Percentiles rank a stretch among this genome's conserved stretches.
Evolutionary conservation across 1,140 invertebrate genomes (phyloP).

Genomic region (Lasaia peninsularis): DNA sequence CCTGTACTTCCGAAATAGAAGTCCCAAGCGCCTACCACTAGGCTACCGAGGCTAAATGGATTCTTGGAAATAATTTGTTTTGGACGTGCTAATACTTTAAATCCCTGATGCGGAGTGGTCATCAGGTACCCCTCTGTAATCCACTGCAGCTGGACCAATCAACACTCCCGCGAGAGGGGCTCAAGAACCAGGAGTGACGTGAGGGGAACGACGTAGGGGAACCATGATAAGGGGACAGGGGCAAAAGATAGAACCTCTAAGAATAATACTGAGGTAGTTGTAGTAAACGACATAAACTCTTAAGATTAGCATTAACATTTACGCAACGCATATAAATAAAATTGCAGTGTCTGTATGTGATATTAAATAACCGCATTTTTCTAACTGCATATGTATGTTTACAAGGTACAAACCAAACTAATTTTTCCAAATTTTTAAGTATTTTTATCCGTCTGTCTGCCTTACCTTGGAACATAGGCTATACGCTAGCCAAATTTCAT

Average conservation of each 20-base stretch:
- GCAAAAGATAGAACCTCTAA: background rate
- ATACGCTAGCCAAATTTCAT: too few relatives aligned
- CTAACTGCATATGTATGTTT: too few relatives aligned
- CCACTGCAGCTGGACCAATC: constrained; percentile 63
- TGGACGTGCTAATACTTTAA: constrained; percentile 51
- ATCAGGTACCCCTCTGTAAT: constrained; percentile 55
- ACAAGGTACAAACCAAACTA: too few relatives aligned
- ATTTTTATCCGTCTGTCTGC: too few relatives aligned
- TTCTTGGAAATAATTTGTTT: background rate
- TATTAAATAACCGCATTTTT: too few relatives aligned
- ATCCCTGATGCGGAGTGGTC: constrained; percentile 53
- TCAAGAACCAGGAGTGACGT: constrained; percentile 27
- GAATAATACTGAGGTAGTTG: background rate
- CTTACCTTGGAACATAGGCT: too few relatives aligned
- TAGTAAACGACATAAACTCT: background rate
- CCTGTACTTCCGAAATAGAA: background rate
- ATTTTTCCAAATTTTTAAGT: too few relatives aligned
- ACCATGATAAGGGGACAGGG: background rate
- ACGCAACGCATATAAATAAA: too few relatives aligned
- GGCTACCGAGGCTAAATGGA: constrained; percentile 2
- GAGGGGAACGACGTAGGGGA: constrained; percentile 21
- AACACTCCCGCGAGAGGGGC: constrained; percentile 50
- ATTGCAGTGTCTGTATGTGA: too few relatives aligned
- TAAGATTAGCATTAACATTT: too few relatives aligned
- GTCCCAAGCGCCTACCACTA: too few relatives aligned